These are phyloP conservation scores for Cherax destructor DNA, from an alignment of 1,140 invertebrate species.

Conservation along the genomic window DNA sequence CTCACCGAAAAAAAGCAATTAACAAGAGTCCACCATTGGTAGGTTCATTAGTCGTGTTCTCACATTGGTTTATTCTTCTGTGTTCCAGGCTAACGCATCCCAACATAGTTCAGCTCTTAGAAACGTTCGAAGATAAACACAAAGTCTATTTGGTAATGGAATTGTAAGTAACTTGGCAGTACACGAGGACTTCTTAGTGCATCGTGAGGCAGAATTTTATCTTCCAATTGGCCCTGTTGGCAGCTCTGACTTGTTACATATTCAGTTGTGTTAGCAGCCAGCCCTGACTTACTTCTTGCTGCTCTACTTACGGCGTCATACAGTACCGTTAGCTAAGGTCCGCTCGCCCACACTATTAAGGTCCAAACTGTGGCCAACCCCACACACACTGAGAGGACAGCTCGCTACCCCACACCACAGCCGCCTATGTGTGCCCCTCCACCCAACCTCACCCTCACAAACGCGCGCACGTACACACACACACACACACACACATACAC, in stretches of 20 bases:
- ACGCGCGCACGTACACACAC: background rate
- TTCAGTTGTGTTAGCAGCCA: slow-evolving; percentile 55
- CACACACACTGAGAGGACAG: slow-evolving; percentile 3
- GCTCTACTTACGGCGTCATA: slow-evolving; percentile 21
- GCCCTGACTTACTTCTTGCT: slow-evolving; percentile 46
- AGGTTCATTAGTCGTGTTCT: background rate
- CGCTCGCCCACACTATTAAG: slow-evolving; percentile 46
- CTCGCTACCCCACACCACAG: background rate
- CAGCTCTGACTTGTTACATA: slow-evolving; percentile 27
- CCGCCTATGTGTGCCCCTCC: background rate
- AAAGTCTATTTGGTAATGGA: slow-evolving; percentile 99
- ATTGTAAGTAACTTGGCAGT: slow-evolving; percentile 83
- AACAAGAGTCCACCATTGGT: background rate
- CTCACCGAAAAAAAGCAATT: background rate
- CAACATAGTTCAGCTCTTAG: slow-evolving; percentile 98
- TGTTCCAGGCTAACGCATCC: slow-evolving; percentile 94
- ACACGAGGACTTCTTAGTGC: slow-evolving; percentile 49
- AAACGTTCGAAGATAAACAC: slow-evolving; percentile 98
- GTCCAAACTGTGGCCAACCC: background rate
- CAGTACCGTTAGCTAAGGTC: slow-evolving; percentile 23
- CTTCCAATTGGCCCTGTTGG: slow-evolving; percentile 55
- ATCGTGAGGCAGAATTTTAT: slow-evolving; percentile 40
- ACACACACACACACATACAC: no score
- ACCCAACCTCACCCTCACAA: background rate
- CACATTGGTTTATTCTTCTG: slow-evolving; percentile 59